Percentiles rank a stretch among this genome's conserved stretches.
These are phyloP conservation scores for Eumerus sabulonum DNA, from an alignment of 2,888 invertebrate genomes.

Conservation along the genomic window DNA sequence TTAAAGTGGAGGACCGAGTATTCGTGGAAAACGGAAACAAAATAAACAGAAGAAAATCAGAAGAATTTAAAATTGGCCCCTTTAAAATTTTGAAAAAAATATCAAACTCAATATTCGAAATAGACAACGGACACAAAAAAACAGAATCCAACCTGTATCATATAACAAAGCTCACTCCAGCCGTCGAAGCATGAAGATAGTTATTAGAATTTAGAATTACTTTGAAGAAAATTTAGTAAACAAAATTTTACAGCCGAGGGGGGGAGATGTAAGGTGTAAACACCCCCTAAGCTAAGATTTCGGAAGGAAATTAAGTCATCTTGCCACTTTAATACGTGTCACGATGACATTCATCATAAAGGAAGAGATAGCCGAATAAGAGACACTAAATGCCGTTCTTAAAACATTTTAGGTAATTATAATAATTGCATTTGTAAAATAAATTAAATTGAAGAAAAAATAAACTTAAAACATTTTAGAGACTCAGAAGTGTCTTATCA, in stretches of 20 bases:
- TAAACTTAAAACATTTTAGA: no score
- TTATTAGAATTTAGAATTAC: neutral
- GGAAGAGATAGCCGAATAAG: no score
- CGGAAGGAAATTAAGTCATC: no score
- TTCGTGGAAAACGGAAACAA: no score
- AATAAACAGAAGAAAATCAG: conserved; percentile 59
- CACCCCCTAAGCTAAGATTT: conserved; percentile 1
- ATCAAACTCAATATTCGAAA: conserved; percentile 51
- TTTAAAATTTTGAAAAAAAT: conserved; percentile 45
- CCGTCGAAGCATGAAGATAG: neutral
- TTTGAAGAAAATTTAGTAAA: neutral
- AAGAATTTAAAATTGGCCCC: conserved; percentile 58
- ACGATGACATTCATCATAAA: no score
- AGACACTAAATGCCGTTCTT: no score
- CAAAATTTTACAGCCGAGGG: conserved; percentile 7
- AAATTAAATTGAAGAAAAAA: no score
- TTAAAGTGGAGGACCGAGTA: no score
- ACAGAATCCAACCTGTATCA: conserved; percentile 16
- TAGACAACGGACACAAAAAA: conserved; percentile 27
- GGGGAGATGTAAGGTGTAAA: conserved; percentile 16
- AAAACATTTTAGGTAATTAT: no score
- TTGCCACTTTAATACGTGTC: no score
- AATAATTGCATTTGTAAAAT: no score
- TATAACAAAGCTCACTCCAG: conserved; percentile 10
- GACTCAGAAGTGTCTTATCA: no score